Evolutionary conservation across 2,797 vertebrate genomes (phyloP).

Genomic region (Morelia viridis): DNA sequence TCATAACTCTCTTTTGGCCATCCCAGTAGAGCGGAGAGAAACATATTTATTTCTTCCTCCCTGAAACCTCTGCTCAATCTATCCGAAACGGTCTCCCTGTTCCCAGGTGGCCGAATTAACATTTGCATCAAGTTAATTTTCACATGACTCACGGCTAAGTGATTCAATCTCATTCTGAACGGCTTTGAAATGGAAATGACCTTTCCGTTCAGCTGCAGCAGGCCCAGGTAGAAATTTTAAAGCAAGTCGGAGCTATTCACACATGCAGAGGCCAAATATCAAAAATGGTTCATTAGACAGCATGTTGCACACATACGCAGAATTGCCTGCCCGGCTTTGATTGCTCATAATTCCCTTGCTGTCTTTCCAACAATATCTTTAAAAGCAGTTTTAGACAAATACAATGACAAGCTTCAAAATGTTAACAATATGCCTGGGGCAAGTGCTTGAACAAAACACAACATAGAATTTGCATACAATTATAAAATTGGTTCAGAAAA

Average conservation of each 20-base stretch:
- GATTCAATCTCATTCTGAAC: conserved; percentile 56
- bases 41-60: not conserved
- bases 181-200: conserved; percentile 58
- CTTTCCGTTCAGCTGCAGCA: conserved; percentile 63
- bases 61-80: not conserved
- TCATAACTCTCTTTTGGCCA: not conserved
- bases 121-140: conserved; percentile 63
- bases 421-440: not conserved
- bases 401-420: not conserved
- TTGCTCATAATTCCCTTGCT: not conserved
- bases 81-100: conserved; percentile 27
- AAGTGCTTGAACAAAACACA: not conserved
- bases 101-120: conserved; percentile 46
- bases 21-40: not conserved
- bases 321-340: not conserved
- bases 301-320: conserved; percentile 2
- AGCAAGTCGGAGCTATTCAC: conserved; percentile 39
- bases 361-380: not conserved
- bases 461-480: not conserved
- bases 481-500: not conserved
- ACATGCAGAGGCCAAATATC: conserved; percentile 32
- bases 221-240: conserved; percentile 60
- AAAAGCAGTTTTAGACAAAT: not conserved
- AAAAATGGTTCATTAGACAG: conserved; percentile 19
- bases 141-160: conserved; percentile 60